phyloP scores from a whole-genome alignment of 2,113 vertebrate species.

The Tyto alba region DNA sequence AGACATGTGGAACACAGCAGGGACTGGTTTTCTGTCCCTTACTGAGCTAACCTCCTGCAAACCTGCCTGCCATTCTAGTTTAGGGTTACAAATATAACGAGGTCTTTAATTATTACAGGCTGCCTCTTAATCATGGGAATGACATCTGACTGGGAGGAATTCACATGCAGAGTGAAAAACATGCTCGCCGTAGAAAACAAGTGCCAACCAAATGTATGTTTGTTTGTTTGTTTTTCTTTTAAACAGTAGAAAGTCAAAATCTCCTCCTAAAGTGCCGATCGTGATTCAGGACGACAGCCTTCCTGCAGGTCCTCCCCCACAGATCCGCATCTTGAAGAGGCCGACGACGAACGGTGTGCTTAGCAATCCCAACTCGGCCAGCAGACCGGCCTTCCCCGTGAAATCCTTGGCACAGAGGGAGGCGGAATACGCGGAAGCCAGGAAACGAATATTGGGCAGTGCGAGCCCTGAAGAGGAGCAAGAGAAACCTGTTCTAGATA shows the following conservation, averaged over 20 bases:
- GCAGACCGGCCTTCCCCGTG: constrained; percentile 83
- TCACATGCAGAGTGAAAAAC: accelerated
- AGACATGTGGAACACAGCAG: background rate
- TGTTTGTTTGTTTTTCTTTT: background rate
- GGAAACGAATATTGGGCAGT: constrained; percentile 93
- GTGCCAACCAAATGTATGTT: accelerated
- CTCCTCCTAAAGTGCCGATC: constrained; percentile 85
- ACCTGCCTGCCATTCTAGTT: background rate
- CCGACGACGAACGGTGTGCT: constrained; percentile 89
- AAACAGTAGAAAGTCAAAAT: constrained; percentile 82
- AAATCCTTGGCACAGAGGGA: constrained; percentile 95
- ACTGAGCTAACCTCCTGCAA: background rate
- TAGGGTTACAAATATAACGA: background rate
- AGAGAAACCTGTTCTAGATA: constrained; percentile 88
- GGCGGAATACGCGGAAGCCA: constrained; percentile 94
- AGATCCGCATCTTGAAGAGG: constrained; percentile 96
- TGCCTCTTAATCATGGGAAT: background rate
- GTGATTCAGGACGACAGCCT: constrained; percentile 94
- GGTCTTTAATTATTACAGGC: background rate
- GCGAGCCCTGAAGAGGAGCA: constrained; percentile 90
- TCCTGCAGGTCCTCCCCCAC: constrained; percentile 85
- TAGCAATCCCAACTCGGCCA: constrained; percentile 75
- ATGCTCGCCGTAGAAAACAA: accelerated
- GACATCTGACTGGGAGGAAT: background rate
- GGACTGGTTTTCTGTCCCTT: background rate